These are phyloP conservation scores for Monodelphis domestica DNA, from an alignment of 2,797 vertebrate species.

Conservation along the genomic window DNA sequence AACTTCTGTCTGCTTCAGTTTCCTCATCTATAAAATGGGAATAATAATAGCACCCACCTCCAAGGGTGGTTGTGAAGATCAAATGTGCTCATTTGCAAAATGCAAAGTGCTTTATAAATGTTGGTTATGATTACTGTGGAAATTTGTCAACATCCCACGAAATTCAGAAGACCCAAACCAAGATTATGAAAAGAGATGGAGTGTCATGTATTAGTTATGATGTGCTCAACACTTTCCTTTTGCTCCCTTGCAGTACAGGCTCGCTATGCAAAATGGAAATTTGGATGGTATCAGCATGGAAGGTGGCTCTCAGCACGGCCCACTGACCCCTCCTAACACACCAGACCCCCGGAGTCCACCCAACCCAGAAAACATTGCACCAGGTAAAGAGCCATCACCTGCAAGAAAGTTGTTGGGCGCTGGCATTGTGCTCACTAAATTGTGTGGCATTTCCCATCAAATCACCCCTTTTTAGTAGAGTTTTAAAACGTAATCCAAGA, in stretches of 20 bases:
- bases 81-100: not conserved
- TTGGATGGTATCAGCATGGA: conserved; percentile 77
- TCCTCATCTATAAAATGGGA: not conserved
- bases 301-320: conserved; percentile 81
- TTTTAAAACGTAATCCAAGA: conserved; percentile 9
- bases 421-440: not conserved
- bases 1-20: not conserved
- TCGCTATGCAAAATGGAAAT: conserved; percentile 82
- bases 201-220: not conserved
- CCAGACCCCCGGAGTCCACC: conserved; percentile 85
- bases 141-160: not conserved
- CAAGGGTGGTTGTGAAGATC: not conserved
- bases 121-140: not conserved
- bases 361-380: conserved; percentile 92
- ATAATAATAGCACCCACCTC: not conserved
- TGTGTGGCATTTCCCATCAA: not conserved
- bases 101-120: not conserved
- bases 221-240: conserved; percentile 50
- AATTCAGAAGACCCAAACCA: not conserved
- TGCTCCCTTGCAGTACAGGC: conserved; percentile 80
- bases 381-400: conserved; percentile 86
- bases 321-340: conserved; percentile 86
- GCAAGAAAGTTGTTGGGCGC: not conserved
- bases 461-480: not conserved
- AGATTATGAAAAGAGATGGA: not conserved